Conservation (phyloP, 2,888 invertebrate genomes). For the Sisyra nigra region DNA sequence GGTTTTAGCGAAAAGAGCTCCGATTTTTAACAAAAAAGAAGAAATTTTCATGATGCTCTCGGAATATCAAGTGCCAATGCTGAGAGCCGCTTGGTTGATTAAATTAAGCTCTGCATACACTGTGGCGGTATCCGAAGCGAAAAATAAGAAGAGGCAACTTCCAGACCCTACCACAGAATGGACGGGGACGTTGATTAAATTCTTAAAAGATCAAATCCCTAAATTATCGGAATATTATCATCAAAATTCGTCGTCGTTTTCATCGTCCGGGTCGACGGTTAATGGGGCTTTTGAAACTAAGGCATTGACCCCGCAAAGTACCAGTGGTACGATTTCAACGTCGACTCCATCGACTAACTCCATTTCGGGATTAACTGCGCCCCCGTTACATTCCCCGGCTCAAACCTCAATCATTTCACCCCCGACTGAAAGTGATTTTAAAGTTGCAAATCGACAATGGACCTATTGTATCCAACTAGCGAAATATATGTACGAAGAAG, state of each 20-base stretch:
- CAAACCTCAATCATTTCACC: slow-evolving; percentile 27
- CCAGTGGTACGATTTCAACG: slow-evolving; percentile 26
- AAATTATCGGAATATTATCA: slow-evolving; percentile 84
- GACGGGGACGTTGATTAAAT: slow-evolving; percentile 84
- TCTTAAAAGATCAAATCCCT: slow-evolving; percentile 78
- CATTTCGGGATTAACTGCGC: slow-evolving; percentile 21
- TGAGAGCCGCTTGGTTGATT: slow-evolving; percentile 48
- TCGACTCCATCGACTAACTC: slow-evolving; percentile 10
- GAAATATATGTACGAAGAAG: slow-evolving; percentile 79
- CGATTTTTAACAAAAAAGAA: slow-evolving; percentile 95
- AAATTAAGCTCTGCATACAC: slow-evolving; percentile 93
- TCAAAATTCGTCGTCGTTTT: slow-evolving; percentile 20
- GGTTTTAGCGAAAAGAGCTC: slow-evolving; percentile 79
- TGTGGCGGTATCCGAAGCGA: slow-evolving; percentile 85
- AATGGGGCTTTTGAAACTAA: slow-evolving; percentile 7
- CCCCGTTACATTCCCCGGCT: slow-evolving; percentile 33
- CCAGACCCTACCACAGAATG: slow-evolving; percentile 92
- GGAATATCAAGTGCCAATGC: slow-evolving; percentile 65
- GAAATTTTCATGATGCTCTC: slow-evolving; percentile 87
- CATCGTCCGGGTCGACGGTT: no score
- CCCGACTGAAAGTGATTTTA: slow-evolving; percentile 51
- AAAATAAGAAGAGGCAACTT: slow-evolving; percentile 81
- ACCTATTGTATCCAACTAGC: slow-evolving; percentile 77
- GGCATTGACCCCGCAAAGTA: slow-evolving; percentile 27
- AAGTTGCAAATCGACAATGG: slow-evolving; percentile 74